Conservation (phyloP, 2,888 invertebrate genomes). For the Abrostola tripartita region DNA sequence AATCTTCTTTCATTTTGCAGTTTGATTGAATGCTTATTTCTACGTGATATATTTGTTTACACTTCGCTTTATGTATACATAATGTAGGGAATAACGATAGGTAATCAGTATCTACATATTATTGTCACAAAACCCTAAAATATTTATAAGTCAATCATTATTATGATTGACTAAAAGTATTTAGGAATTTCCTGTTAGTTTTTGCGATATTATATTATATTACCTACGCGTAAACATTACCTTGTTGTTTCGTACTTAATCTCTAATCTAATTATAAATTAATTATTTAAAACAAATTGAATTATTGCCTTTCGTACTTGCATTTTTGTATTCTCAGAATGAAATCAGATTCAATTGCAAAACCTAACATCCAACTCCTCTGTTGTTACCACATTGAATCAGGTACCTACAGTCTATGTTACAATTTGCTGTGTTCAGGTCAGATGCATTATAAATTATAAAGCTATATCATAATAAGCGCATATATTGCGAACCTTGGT, state of each 20-base stretch:
- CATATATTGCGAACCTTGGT: constrained; percentile 48
- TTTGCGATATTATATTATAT: constrained; percentile 16
- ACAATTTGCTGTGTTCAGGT: no score
- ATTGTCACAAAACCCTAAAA: constrained; percentile 28
- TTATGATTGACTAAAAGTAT: constrained; percentile 24
- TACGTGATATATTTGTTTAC: constrained; percentile 40
- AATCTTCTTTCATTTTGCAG: constrained; percentile 26
- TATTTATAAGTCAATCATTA: constrained; percentile 34
- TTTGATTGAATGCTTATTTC: constrained; percentile 47
- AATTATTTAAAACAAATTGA: constrained; percentile 3
- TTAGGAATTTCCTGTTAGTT: constrained; percentile 11
- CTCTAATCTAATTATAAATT: neutral
- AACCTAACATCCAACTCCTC: neutral
- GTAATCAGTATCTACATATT: constrained; percentile 17
- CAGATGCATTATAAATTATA: constrained; percentile 6
- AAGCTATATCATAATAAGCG: constrained; percentile 28
- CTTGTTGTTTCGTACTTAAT: constrained; percentile 2
- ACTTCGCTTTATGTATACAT: constrained; percentile 9
- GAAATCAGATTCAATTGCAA: neutral
- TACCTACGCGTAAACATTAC: constrained; percentile 13
- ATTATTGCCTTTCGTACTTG: neutral
- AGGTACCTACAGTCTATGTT: no score
- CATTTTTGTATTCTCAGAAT: neutral
- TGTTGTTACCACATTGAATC: no score
- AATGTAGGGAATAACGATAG: constrained; percentile 29